Conservation (phyloP, 2,113 vertebrate species). For the Indri indri region DNA sequence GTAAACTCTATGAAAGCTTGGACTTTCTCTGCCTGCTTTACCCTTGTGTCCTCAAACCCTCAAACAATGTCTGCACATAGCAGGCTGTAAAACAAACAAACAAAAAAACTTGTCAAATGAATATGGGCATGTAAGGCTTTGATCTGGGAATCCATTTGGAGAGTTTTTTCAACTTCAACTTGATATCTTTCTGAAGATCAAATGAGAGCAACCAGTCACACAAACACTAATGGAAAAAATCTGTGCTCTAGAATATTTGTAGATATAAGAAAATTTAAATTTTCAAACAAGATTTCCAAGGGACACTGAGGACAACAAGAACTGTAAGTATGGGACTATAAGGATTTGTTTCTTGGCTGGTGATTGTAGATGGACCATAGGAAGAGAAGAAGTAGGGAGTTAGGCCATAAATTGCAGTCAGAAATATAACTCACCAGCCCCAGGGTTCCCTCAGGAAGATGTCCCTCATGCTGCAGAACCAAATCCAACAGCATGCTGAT, state of each 20-base stretch:
- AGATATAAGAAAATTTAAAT: not conserved
- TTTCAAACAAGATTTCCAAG: not conserved
- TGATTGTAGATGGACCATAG: not conserved
- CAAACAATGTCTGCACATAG: not conserved
- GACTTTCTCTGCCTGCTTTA: not conserved
- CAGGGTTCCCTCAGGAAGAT: not conserved
- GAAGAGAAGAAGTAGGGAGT: not conserved
- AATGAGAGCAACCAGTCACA: not conserved
- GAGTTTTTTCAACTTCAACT: not conserved
- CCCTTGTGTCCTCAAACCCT: not conserved
- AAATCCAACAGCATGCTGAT: not conserved
- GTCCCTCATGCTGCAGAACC: not conserved
- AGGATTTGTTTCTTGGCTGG: not conserved
- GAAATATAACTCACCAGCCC: not conserved
- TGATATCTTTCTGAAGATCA: not conserved
- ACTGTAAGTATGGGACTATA: not conserved
- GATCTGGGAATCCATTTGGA: not conserved
- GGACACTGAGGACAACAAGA: not conserved
- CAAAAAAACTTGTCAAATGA: too few relatives aligned
- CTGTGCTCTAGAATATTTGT: not conserved
- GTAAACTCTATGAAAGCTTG: not conserved
- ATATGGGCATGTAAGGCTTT: not conserved
- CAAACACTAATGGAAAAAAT: not conserved
- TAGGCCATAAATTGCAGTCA: not conserved
- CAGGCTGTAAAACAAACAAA: not conserved